Evolutionary conservation across 1,140 invertebrate species (phyloP), one percentile per base, ranked within the genome.

Genomic region (Ctenoplectra terminalis): DNA sequence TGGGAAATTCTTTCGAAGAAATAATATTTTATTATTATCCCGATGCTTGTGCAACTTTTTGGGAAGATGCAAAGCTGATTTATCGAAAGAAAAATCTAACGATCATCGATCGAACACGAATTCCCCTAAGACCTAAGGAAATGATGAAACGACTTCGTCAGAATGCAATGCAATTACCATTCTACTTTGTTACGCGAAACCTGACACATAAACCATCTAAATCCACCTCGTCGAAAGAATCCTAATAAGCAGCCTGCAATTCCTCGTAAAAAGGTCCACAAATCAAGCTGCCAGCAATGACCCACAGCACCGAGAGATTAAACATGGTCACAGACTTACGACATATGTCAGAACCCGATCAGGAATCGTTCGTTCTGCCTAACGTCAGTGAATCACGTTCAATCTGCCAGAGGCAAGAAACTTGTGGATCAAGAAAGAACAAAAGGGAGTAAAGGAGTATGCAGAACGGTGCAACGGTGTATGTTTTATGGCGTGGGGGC

Each of bases 371-470:
- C 23, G 23, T 63, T 48, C 11, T 13, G 15, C 11, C 34, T 61
- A 37, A 63, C 23, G 34, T 37, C 60, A n/a, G 60, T 66, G 48
- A 66, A 52, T 66, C 60, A 54, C 46, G 46, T 15, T 20, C 2
- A 11, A 31, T 6, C 26, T 43, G 40, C 17, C 26, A 6, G 26
- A 6, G 23, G 43, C 63, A 43, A 31, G 46, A 50, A 73, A 77
- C 17, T 58, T 31, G 48, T 52, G 60, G 50, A 61, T 40, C 40
- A 61, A 63, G 75, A 63, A 63, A 37, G 34, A 37, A 40, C 37
- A 26, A 6, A 17, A n/a, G 34, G 26, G 29, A 48, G 7, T 1
- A 37, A 34, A 56, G 60, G 63, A n/a, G 34, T 40, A 52, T 17
- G 72, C 31, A 29, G 1, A 50, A 46, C 23, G 43, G 17, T 48